Percentiles rank a stretch among this genome's conserved stretches.
Evolutionary conservation across 2,888 invertebrate genomes (phyloP).

Genomic region (Trypoxylon attenuatum): DNA sequence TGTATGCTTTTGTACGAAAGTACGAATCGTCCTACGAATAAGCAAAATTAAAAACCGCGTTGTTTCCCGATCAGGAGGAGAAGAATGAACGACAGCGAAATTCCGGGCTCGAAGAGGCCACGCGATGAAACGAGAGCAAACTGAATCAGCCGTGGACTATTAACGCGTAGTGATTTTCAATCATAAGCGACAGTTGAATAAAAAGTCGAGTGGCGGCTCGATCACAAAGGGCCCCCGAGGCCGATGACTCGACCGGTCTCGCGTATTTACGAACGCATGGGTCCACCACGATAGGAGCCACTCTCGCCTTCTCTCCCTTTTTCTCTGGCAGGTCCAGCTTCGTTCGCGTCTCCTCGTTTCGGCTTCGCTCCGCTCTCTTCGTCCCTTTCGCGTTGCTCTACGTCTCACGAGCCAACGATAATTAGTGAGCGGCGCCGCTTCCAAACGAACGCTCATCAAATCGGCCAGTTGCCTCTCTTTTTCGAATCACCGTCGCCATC

Average conservation of each 20-base stretch:
- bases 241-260: constrained; percentile 71
- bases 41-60: too few relatives aligned
- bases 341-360: constrained; percentile 13
- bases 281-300: constrained; percentile 38
- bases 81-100: neutral
- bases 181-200: constrained; percentile 73
- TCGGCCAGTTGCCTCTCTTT: constrained; percentile 40
- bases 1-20: too few relatives aligned
- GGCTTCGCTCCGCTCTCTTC: neutral
- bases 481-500: constrained; percentile 23
- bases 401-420: constrained; percentile 57
- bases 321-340: too few relatives aligned
- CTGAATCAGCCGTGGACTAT: constrained; percentile 62
- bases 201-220: constrained; percentile 70
- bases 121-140: constrained; percentile 41
- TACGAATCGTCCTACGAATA: neutral
- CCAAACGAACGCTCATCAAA: constrained; percentile 57
- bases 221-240: constrained; percentile 68
- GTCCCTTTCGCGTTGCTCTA: constrained; percentile 44
- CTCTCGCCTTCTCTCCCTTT: constrained; percentile 15
- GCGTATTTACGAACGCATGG: constrained; percentile 58
- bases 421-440: constrained; percentile 66
- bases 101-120: constrained; percentile 1
- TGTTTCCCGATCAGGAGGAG: neutral
- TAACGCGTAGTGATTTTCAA: constrained; percentile 71